Conservation (phyloP, 2,113 vertebrate species). For the Lamprologus ornatipinnis region DNA sequence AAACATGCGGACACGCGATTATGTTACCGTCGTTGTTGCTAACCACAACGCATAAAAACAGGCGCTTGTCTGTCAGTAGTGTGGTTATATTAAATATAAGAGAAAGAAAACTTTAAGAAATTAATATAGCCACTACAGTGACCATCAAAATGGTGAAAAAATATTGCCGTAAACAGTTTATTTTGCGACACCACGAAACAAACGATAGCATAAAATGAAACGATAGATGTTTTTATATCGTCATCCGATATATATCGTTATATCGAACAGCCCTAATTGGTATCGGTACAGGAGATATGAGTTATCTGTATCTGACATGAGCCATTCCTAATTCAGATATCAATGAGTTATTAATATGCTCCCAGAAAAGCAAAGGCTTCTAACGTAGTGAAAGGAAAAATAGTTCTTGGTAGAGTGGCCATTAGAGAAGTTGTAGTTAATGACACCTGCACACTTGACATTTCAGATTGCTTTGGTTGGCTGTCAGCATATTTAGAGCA, state of each 20-base stretch:
- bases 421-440: not conserved
- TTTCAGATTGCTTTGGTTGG: not conserved
- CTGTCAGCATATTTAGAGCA: not conserved
- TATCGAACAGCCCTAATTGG: not conserved
- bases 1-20: rapidly evolving
- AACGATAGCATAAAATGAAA: not conserved
- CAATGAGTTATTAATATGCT: not conserved
- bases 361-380: not conserved
- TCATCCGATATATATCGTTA: not conserved
- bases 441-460: not conserved
- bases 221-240: rapidly evolving
- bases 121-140: not conserved
- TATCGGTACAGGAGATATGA: not conserved
- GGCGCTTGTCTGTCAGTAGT: rapidly evolving
- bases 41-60: rapidly evolving
- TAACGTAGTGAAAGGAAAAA: not conserved
- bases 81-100: rapidly evolving
- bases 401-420: not conserved
- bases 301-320: not conserved
- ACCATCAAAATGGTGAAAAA: rapidly evolving
- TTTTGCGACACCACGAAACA: not conserved
- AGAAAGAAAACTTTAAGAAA: not conserved
- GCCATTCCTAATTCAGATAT: not conserved
- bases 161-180: not conserved
- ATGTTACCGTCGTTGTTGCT: rapidly evolving